phyloP scores from a whole-genome alignment of 1,140 invertebrate genomes.

The Dendrolimus kikuchii region DNA sequence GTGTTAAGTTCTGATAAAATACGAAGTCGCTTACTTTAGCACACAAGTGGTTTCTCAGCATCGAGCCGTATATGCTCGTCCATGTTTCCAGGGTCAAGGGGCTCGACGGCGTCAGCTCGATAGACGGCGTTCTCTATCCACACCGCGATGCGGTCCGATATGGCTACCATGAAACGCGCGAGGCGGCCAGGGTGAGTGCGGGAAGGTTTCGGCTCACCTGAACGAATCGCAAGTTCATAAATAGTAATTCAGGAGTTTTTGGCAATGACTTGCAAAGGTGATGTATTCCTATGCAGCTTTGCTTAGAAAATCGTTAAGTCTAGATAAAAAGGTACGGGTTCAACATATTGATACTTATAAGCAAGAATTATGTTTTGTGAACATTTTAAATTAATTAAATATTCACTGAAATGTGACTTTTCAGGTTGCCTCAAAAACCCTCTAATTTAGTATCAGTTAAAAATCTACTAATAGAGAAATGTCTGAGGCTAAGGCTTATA shows the following conservation, averaged over 20 bases:
- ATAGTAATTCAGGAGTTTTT: neutral
- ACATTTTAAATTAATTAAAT: too few species aligned
- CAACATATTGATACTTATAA: too few species aligned
- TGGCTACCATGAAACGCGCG: constrained; percentile 63
- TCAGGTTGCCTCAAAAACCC: too few species aligned
- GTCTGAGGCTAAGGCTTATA: too few species aligned
- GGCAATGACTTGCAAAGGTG: neutral
- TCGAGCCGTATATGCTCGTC: constrained; percentile 56
- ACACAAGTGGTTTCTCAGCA: constrained; percentile 36
- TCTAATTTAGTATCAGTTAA: too few species aligned
- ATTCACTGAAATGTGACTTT: too few species aligned
- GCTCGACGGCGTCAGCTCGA: constrained; percentile 48
- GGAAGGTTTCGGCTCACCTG: constrained; percentile 60
- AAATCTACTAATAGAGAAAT: too few species aligned
- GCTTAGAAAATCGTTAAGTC: too few species aligned
- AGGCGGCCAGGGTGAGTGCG: constrained; percentile 53
- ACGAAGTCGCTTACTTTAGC: constrained; percentile 10
- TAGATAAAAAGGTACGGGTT: too few species aligned
- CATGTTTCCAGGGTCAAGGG: constrained; percentile 18
- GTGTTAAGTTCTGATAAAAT: neutral
- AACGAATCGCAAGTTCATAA: constrained; percentile 2
- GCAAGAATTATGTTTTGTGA: too few species aligned
- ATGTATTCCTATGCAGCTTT: too few species aligned
- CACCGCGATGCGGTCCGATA: constrained; percentile 63
- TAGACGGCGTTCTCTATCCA: constrained; percentile 65